These are phyloP conservation scores for Leptodirus hochenwartii DNA, from an alignment of 2,888 invertebrate species.

Conservation along the genomic window DNA sequence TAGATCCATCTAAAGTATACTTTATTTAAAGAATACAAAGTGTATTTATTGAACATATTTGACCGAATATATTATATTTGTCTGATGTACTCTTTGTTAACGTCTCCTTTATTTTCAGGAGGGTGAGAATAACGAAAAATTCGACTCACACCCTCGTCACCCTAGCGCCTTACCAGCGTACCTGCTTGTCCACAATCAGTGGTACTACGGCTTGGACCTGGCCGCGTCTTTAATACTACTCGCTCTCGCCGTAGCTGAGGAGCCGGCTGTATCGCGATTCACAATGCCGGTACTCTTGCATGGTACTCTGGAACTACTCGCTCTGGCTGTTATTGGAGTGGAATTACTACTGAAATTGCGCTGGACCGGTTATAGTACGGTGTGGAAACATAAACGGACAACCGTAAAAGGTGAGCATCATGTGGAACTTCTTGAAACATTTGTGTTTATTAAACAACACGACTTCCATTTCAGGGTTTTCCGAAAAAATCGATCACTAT, in stretches of 20 bases:
- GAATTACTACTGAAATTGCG: conserved; percentile 63
- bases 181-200: conserved; percentile 68
- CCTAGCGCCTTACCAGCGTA: conserved; percentile 73
- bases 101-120: conserved; percentile 47
- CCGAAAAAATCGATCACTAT: too few species aligned
- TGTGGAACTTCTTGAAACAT: conserved; percentile 12
- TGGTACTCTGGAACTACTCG: conserved; percentile 61
- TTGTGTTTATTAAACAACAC: too few species aligned
- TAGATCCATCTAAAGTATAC: too few species aligned
- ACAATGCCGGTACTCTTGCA: conserved; percentile 64
- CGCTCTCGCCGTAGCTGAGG: conserved; percentile 59
- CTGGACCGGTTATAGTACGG: conserved; percentile 75
- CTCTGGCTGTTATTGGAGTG: conserved; percentile 55
- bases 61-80: too few species aligned
- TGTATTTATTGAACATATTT: too few species aligned
- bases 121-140: conserved; percentile 81
- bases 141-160: conserved; percentile 70
- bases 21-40: too few species aligned
- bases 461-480: too few species aligned
- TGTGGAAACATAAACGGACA: conserved; percentile 60
- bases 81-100: too few species aligned
- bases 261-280: conserved; percentile 54
- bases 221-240: conserved; percentile 57
- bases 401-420: conserved; percentile 81
- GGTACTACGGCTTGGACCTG: conserved; percentile 71